Evolutionary conservation across 2,797 vertebrate species (phyloP).

Genomic region (Notoglanidium macrostoma): DNA sequence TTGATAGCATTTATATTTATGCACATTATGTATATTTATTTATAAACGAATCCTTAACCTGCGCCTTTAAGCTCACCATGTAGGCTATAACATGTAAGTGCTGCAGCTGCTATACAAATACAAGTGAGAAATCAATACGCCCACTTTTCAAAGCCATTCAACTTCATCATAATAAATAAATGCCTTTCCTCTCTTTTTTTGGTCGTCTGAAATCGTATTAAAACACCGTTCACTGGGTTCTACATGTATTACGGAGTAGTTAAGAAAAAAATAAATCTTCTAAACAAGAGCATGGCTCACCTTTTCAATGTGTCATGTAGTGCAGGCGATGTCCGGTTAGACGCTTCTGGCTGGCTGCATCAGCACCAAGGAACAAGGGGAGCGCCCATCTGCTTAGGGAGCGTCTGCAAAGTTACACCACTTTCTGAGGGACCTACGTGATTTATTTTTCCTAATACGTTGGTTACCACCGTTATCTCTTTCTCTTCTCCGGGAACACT

Average conservation of each 20-base stretch:
- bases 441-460: not conserved
- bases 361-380: constrained; percentile 74
- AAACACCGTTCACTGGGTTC: not conserved
- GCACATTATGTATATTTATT: too few species aligned
- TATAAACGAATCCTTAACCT: not conserved
- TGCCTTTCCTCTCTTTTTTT: constrained; percentile 38
- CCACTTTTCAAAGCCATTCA: constrained; percentile 65
- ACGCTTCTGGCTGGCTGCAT: constrained; percentile 66
- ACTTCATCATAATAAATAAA: constrained; percentile 65
- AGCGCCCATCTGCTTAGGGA: constrained; percentile 76
- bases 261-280: not conserved
- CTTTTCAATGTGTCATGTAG: constrained; percentile 63
- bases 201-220: not conserved
- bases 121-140: constrained; percentile 57
- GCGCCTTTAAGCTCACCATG: not conserved
- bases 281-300: constrained; percentile 62
- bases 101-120: constrained; percentile 24
- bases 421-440: constrained; percentile 12
- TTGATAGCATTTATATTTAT: not conserved
- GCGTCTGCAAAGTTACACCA: constrained; percentile 72
- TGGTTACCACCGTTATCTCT: too few species aligned
- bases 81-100: not conserved
- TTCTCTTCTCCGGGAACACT: not conserved
- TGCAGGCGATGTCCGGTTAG: constrained; percentile 61
- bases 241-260: not conserved